Evolutionary conservation across 2,888 invertebrate genomes (phyloP), one percentile per base, ranked within the genome.

Genomic region (Acanthoscelides obtectus): DNA sequence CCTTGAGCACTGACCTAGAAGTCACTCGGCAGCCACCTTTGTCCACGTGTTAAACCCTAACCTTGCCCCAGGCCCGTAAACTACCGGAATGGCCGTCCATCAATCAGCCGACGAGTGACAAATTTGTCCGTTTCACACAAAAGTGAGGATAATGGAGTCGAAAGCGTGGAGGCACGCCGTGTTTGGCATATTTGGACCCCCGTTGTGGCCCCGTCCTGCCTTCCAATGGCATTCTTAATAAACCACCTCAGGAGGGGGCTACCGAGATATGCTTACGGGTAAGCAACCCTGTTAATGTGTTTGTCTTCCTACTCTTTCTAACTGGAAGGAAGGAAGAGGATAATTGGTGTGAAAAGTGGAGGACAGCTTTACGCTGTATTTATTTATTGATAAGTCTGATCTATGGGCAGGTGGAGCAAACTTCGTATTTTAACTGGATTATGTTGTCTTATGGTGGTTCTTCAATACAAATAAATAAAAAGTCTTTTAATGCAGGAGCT

Each of bases 71-170:
- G 3, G 5, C 12, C 17, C 45, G 1, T 45, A 12, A 45, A 45
- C 8, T 45, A 45, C 45, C 45, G 17, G 75, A 74, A 77, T 75
- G 72, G 72, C 66, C 72, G 71, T 75, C 69, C 74, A 77, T 77
- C 76, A 76, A 76, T 75, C 74, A 74, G 17, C 71, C 27, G 70
- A 66, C 71, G 70, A 70, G 73, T 76, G 77, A 77, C 77, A 77
- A 77, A 77, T 77, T 77, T 76, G 76, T 75, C 75, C 68, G 71
- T 66, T 67, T 70, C 65, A 27, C 69, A 76, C 76, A 76, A 76
- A 70, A 72, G 71, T 68, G 69, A 72, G 72, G 73, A 74, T 70
- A 72, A 71, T 71, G 69, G 73, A 70, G 73, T 71, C 71, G 72
- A 72, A 74, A 74, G 68, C 71, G 69, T 66, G 25, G 27, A 68